These are phyloP conservation scores for Phenganax stokvisi DNA, from an alignment of 92 coral and sea anemone species.

Conservation along the genomic window DNA sequence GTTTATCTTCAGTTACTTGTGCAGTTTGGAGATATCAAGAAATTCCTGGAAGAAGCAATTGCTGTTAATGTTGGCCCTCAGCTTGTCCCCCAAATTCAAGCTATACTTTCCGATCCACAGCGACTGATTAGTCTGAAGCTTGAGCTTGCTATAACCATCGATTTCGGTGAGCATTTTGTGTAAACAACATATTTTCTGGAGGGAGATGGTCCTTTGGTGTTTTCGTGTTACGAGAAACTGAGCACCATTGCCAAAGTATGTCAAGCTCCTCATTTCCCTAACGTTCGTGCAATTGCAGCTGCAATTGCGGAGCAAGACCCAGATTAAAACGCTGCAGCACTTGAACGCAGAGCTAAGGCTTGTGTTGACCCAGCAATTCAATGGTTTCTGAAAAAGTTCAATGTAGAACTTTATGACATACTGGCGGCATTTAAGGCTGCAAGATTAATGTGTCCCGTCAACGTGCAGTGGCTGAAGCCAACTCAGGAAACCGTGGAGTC, in stretches of 20 bases:
- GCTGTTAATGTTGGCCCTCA: conserved; percentile 49
- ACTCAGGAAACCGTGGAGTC: conserved; percentile 59
- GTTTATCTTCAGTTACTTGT: conserved; percentile 49
- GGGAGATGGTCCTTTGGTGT: background rate
- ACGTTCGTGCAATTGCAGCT: conserved; percentile 48
- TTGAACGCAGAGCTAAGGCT: conserved; percentile 59
- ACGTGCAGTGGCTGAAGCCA: conserved; percentile 58
- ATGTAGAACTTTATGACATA: conserved; percentile 58
- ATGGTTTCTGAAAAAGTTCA: conserved; percentile 58
- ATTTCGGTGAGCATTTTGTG: background rate
- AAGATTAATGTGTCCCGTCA: conserved; percentile 57
- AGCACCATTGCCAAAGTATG: conserved; percentile 47
- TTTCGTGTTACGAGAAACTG: conserved; percentile 54
- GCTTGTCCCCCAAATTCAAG: conserved; percentile 35
- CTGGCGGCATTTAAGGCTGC: conserved; percentile 64
- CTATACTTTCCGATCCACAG: conserved; percentile 38
- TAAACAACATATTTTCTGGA: no score
- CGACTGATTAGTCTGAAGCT: conserved; percentile 39
- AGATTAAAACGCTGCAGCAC: conserved; percentile 39
- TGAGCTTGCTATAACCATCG: conserved; percentile 49
- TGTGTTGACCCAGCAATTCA: conserved; percentile 37
- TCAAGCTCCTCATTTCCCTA: conserved; percentile 46
- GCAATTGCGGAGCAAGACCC: conserved; percentile 45
- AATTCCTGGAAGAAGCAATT: conserved; percentile 47
- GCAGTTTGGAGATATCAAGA: conserved; percentile 50